Conservation (phyloP, 2,113 vertebrate genomes). For the Muntiacus reevesi region DNA sequence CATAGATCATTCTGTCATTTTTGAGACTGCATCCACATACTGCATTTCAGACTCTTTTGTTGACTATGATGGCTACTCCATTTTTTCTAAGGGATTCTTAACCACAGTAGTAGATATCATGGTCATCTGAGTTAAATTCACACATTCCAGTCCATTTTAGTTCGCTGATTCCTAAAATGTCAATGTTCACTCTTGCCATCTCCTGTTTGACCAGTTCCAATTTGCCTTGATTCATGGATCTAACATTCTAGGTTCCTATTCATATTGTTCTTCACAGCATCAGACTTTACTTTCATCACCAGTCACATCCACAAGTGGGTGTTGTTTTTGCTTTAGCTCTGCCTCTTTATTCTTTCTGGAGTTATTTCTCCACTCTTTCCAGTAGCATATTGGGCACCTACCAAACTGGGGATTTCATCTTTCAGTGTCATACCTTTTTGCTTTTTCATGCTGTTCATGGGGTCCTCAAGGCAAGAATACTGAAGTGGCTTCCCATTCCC, state of each 20-base stretch:
- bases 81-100: neutral
- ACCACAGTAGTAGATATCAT: neutral
- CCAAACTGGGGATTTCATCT: neutral
- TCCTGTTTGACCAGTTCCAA: neutral
- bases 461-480: neutral
- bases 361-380: neutral
- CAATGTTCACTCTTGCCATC: neutral
- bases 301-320: neutral
- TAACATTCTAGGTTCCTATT: neutral
- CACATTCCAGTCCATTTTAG: neutral
- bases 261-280: neutral
- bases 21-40: neutral
- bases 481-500: neutral
- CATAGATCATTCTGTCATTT: neutral
- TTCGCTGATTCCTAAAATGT: neutral
- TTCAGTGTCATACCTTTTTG: neutral
- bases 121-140: neutral
- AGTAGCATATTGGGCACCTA: neutral
- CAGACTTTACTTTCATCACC: neutral
- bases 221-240: neutral
- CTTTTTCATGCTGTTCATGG: neutral
- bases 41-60: neutral
- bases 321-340: neutral
- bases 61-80: neutral
- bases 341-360: neutral